Evolutionary conservation across 2,797 vertebrate genomes (phyloP).

Genomic region (Parotocinclus haroldoi): DNA sequence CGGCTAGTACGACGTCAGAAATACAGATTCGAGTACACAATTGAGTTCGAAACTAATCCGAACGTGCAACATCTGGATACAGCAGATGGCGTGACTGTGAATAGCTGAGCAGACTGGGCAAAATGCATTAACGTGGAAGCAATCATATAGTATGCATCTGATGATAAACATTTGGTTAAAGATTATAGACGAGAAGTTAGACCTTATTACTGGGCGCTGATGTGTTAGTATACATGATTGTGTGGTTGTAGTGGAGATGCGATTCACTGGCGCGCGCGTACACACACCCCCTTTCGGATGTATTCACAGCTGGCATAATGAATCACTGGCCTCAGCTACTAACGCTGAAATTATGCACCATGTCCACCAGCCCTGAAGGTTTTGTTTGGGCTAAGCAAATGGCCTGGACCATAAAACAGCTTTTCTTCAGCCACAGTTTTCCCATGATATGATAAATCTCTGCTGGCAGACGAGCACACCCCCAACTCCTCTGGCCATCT

Average conservation of each 20-base stretch:
- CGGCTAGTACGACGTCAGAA: too few relatives aligned
- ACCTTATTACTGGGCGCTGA: too few relatives aligned
- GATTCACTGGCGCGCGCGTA: too few relatives aligned
- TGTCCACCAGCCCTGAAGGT: conserved; percentile 46
- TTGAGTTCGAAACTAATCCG: too few relatives aligned
- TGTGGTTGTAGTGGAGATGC: too few relatives aligned
- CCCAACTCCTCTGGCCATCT: conserved; percentile 12
- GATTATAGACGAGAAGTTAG: too few relatives aligned
- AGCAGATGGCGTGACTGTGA: not conserved
- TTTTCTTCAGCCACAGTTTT: conserved; percentile 45
- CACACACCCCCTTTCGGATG: too few relatives aligned
- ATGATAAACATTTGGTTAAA: too few relatives aligned
- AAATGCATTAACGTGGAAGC: too few relatives aligned
- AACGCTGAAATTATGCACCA: conserved; percentile 57
- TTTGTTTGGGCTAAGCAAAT: conserved; percentile 56
- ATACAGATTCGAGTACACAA: too few relatives aligned
- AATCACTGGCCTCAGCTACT: conserved; percentile 53
- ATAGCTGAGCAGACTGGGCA: not conserved
- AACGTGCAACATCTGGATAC: not conserved
- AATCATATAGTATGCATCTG: not conserved
- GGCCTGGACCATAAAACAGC: conserved; percentile 50
- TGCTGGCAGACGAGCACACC: conserved; percentile 32
- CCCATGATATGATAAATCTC: conserved; percentile 55
- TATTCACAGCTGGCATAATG: conserved; percentile 50
- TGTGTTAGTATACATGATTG: not conserved